Evolutionary conservation across 23 tunicate species (phyloP).

Genomic region (Corella eumyota): DNA sequence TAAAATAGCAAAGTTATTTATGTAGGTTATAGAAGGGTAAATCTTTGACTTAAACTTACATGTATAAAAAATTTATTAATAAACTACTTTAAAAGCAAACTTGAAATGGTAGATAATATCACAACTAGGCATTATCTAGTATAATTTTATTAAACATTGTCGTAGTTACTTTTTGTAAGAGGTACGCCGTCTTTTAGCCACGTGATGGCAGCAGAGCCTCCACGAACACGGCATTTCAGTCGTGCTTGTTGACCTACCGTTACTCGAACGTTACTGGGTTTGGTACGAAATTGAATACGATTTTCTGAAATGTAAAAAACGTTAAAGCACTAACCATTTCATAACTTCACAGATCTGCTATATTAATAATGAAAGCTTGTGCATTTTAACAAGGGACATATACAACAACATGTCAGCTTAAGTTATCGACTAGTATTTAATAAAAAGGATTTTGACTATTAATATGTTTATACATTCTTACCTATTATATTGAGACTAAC

Average conservation of each 20-base stretch:
- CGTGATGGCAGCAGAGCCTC: constrained; percentile 12
- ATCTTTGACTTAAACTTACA: too few relatives aligned
- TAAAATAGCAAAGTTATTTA: background rate
- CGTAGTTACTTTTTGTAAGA: constrained; percentile 7
- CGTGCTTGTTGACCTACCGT: constrained; percentile 13
- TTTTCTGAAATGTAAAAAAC: constrained; percentile 10
- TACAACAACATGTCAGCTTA: too few relatives aligned
- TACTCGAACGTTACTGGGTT: constrained; percentile 20
- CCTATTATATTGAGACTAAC: constrained; percentile 21
- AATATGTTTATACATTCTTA: constrained; percentile 2
- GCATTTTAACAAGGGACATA: too few relatives aligned
- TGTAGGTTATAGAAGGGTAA: too few relatives aligned
- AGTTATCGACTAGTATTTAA: too few relatives aligned
- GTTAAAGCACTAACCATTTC: background rate
- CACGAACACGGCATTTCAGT: constrained; percentile 28
- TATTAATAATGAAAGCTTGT: background rate
- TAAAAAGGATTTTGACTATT: too few relatives aligned
- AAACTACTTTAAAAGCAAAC: too few relatives aligned
- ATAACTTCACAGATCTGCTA: background rate
- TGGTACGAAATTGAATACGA: constrained; percentile 15
- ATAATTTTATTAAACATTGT: too few relatives aligned
- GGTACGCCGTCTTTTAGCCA: constrained; percentile 40
- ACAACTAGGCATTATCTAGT: too few relatives aligned
- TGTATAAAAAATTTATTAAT: too few relatives aligned
- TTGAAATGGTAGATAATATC: too few relatives aligned